Percentiles rank a stretch among this genome's conserved stretches.
These are phyloP conservation scores for Phortica magna DNA, from an alignment of 2,888 invertebrate species.

Conservation along the genomic window DNA sequence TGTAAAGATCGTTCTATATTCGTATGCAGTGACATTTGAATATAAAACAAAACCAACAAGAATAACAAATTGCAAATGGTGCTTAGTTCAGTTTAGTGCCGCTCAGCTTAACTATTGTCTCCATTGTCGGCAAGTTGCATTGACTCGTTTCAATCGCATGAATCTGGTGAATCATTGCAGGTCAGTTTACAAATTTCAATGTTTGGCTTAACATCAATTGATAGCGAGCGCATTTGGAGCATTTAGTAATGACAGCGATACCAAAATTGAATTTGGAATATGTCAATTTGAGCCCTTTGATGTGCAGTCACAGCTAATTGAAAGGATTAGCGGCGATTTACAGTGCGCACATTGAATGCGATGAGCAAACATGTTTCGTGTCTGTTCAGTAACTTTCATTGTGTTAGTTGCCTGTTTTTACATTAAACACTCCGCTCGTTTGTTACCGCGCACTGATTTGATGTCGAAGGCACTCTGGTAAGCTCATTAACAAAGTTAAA, in stretches of 20 bases:
- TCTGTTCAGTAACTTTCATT: no score
- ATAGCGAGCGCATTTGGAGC: constrained; percentile 19
- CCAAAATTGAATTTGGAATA: constrained; percentile 58
- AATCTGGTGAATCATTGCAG: constrained; percentile 50
- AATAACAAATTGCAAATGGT: constrained; percentile 21
- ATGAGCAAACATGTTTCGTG: not conserved
- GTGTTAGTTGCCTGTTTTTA: no score
- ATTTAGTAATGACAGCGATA: constrained; percentile 50
- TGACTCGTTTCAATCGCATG: not conserved
- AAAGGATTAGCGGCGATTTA: constrained; percentile 53
- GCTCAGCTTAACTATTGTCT: no score
- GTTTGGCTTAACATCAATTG: constrained; percentile 53
- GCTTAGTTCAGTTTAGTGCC: no score
- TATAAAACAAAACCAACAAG: no score
- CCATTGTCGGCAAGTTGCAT: no score
- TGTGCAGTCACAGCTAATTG: constrained; percentile 56
- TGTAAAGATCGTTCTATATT: constrained; percentile 50
- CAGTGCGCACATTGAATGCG: not conserved
- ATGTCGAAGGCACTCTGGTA: no score
- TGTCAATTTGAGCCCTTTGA: constrained; percentile 53
- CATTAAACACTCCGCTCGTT: no score
- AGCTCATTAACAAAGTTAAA: not conserved
- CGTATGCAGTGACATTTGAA: constrained; percentile 63
- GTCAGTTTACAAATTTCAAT: constrained; percentile 58
- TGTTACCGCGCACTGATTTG: no score